A percentile compares a stretch with the other conserved stretches of the same genome.
phyloP scores from a whole-genome alignment of 2,797 vertebrate genomes.

The Acestrorhynchus altus region DNA sequence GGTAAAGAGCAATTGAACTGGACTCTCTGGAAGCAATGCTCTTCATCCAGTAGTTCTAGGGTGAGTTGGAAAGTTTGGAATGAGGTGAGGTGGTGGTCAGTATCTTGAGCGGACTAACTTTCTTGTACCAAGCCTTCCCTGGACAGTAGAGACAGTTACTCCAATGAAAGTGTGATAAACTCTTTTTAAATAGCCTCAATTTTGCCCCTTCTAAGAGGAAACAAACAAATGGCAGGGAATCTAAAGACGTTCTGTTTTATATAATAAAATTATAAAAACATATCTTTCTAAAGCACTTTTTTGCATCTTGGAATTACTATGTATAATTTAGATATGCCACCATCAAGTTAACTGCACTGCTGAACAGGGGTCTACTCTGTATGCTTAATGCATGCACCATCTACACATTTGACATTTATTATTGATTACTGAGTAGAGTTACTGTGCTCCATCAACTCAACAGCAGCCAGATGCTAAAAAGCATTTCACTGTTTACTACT shows the following conservation, averaged over 20 bases:
- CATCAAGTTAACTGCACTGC: constrained; percentile 18
- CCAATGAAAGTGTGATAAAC: no score
- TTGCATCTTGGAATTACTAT: constrained; percentile 2
- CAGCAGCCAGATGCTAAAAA: constrained; percentile 46
- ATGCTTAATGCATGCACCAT: constrained; percentile 32
- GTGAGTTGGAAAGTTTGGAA: no score
- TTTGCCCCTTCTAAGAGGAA: neutral
- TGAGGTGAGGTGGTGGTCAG: no score
- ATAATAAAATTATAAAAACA: constrained; percentile 1
- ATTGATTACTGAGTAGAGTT: constrained; percentile 42
- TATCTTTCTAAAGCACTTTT: constrained; percentile 2
- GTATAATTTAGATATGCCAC: constrained; percentile 9
- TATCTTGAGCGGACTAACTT: no score
- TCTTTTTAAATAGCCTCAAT: no score
- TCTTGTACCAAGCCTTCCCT: no score
- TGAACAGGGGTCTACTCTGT: constrained; percentile 26
- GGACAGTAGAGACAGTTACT: no score
- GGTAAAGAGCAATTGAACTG: no score
- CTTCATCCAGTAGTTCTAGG: no score
- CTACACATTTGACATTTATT: constrained; percentile 38
- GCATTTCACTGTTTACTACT: constrained; percentile 44
- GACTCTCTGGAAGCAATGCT: no score
- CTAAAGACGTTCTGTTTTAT: neutral
- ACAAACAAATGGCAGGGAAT: constrained; percentile 27
- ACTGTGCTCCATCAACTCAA: constrained; percentile 39